Conservation (phyloP, 2,888 invertebrate species). For the Agonopterix alstromeriana region DNA sequence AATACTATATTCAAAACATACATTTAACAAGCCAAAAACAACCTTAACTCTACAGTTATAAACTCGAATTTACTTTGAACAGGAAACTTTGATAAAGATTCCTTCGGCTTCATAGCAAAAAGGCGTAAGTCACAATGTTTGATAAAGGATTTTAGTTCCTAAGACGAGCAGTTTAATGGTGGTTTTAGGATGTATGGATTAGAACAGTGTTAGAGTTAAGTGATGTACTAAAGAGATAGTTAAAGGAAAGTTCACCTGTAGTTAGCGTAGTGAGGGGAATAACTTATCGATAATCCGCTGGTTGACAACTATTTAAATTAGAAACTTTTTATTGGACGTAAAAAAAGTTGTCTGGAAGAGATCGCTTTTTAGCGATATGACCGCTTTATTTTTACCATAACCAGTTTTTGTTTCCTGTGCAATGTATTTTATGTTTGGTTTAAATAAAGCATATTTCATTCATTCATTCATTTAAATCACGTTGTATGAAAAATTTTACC, state of each 20-base stretch:
- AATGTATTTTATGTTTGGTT: too few relatives aligned
- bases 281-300: too few relatives aligned
- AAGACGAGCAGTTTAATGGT: slow-evolving; percentile 2
- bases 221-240: slow-evolving; percentile 50
- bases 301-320: too few relatives aligned
- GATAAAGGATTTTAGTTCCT: slow-evolving; percentile 3
- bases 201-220: slow-evolving; percentile 29
- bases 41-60: background rate
- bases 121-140: slow-evolving; percentile 3
- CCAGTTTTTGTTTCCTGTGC: too few relatives aligned
- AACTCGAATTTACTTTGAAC: background rate
- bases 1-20: background rate
- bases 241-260: slow-evolving; percentile 46
- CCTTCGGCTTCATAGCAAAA: slow-evolving; percentile 2
- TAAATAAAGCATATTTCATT: too few relatives aligned
- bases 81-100: slow-evolving; percentile 13
- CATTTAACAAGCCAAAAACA: background rate
- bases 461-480: too few relatives aligned
- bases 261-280: slow-evolving; percentile 23
- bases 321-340: too few relatives aligned
- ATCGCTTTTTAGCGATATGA: too few relatives aligned
- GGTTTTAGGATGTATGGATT: slow-evolving; percentile 8
- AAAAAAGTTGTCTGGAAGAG: too few relatives aligned
- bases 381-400: too few relatives aligned
- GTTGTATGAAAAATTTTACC: too few relatives aligned